phyloP scores from a whole-genome alignment of 2,888 invertebrate genomes.

The Escarpia spicata region DNA sequence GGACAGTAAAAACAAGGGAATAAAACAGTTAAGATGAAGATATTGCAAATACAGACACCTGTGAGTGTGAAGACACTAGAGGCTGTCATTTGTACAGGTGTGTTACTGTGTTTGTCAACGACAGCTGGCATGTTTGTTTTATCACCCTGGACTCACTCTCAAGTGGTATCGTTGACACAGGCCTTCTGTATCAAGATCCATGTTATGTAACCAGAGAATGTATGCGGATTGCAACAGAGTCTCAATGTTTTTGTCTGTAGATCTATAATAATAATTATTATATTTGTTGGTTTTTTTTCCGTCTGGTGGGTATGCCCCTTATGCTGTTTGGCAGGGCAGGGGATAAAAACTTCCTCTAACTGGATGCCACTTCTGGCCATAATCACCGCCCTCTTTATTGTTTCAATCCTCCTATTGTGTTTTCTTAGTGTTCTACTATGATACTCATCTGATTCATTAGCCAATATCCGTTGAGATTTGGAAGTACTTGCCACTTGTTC shows the following conservation, averaged over 20 bases:
- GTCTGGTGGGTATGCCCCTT: background rate
- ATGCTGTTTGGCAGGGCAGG: background rate
- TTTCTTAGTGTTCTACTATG: too few species aligned
- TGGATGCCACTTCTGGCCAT: too few species aligned
- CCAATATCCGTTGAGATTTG: too few species aligned
- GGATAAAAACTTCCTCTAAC: background rate
- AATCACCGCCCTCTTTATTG: too few species aligned
- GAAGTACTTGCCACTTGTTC: too few species aligned
- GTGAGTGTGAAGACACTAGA: background rate
- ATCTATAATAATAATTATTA: background rate
- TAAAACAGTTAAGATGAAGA: slow-evolving; percentile 1
- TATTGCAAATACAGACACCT: background rate
- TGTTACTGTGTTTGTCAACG: background rate
- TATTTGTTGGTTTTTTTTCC: too few species aligned
- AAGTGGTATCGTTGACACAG: background rate
- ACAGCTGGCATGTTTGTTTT: background rate
- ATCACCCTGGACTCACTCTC: background rate
- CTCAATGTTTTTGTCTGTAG: background rate
- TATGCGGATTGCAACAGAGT: background rate
- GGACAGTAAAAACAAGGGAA: background rate
- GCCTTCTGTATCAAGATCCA: background rate
- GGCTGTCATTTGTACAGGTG: background rate
- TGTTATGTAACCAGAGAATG: background rate
- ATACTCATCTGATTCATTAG: too few species aligned
- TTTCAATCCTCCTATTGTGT: too few species aligned